These are phyloP conservation scores for Metellina segmentata DNA, from an alignment of 2,888 invertebrate species.

Conservation along the genomic window DNA sequence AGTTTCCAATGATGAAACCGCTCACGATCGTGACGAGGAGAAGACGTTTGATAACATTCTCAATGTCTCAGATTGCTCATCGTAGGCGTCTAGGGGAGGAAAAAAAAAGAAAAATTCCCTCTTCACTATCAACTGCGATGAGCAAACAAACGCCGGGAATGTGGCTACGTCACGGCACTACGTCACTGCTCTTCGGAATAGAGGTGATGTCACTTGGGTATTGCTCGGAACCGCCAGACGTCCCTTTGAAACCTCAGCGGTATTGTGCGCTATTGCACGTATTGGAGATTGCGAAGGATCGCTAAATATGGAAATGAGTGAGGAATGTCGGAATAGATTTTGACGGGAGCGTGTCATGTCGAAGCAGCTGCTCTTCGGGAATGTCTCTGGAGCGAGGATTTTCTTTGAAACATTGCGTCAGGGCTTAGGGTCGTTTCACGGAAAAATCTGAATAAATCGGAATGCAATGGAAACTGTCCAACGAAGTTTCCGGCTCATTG, in stretches of 20 bases:
- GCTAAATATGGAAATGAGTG: conserved; percentile 29
- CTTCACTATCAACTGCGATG: neutral
- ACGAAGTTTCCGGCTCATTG: no score
- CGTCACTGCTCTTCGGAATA: conserved; percentile 47
- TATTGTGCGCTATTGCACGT: neutral
- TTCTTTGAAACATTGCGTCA: no score
- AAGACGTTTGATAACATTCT: neutral
- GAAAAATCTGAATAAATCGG: no score
- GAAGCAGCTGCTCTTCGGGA: neutral
- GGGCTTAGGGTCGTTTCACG: no score
- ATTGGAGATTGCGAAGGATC: neutral
- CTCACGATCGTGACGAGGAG: no score
- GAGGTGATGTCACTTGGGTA: conserved; percentile 58
- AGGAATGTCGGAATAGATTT: conserved; percentile 14
- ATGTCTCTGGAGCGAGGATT: neutral
- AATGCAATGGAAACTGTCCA: no score
- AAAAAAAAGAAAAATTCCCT: neutral
- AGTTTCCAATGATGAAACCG: neutral
- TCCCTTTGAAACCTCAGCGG: conserved; percentile 5
- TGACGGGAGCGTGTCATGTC: neutral
- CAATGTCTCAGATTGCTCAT: neutral
- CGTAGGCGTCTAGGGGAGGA: neutral
- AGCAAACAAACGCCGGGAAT: neutral
- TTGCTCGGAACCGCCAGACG: conserved; percentile 2
- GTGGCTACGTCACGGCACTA: conserved; percentile 34